Conservation (phyloP, 2,888 invertebrate species). For the Rhagium mordax region DNA sequence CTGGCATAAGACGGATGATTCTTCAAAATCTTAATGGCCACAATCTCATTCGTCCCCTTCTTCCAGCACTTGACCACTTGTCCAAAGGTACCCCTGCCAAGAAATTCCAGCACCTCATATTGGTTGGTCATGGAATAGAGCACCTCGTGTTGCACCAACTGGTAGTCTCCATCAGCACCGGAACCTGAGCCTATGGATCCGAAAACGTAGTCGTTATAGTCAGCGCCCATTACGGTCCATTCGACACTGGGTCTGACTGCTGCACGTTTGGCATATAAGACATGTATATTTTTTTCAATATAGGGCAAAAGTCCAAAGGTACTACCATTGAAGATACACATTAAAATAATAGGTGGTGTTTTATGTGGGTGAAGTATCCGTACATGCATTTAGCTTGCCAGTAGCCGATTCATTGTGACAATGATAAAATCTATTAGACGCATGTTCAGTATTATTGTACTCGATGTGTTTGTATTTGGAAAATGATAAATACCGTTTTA, state of each 20-base stretch:
- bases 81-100: constrained; percentile 99
- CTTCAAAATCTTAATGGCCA: constrained; percentile 99
- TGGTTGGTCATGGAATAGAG: constrained; percentile 97
- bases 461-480: no score
- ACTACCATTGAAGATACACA: constrained; percentile 8
- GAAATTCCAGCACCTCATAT: constrained; percentile 97
- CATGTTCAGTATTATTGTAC: no score
- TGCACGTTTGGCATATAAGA: constrained; percentile 35
- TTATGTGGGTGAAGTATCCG: no score
- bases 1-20: constrained; percentile 99
- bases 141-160: constrained; percentile 98
- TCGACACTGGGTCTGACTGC: constrained; percentile 34
- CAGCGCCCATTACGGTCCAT: constrained; percentile 47
- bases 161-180: constrained; percentile 97
- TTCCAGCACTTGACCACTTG: constrained; percentile 99
- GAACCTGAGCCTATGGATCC: constrained; percentile 80
- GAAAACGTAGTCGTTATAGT: constrained; percentile 56
- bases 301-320: not conserved
- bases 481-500: not conserved
- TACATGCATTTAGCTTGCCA: no score
- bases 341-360: not conserved
- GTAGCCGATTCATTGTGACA: no score
- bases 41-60: constrained; percentile 99
- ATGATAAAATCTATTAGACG: no score
- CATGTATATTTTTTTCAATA: constrained; percentile 5